Evolutionary conservation across 2,888 invertebrate species (phyloP), one percentile per base, ranked within the genome.

Genomic region (Volucella zonaria): DNA sequence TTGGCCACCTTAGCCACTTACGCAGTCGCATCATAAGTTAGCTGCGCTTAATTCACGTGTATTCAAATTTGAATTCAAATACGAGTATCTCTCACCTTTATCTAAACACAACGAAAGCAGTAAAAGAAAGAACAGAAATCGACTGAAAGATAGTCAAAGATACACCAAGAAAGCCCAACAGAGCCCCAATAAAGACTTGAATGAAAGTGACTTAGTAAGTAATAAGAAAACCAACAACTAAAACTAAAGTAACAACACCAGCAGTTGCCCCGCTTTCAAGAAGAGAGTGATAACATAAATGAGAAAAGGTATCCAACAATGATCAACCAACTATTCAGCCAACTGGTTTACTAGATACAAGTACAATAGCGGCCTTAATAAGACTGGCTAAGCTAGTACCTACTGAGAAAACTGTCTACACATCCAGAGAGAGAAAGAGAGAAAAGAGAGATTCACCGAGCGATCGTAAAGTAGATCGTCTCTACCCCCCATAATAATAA

Each of bases 311-410:
- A 31, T 31, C 31, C 31, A 38, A 43, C 52, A 4, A 59, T 1
- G 43, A 42, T 15, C 42, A 49, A 62, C 18, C 58, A 49, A 40
- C 23, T 40, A 67, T 51, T 10, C 58, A 74, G 51, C 31, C 68
- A 75, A 80, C 82, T 80, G 64, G 82, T 56, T 77, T 31, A 31
- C 6, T 31, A 31, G 31, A 31, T 6, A 31, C 31, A 31, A 31
- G 31, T 31, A 77, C 82, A 77, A 71, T 77, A 71, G 64, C 49
- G 81, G 82, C 78, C 78, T 79, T 58, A 83, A 74, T 80, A 82
- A 52, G 62, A 15, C 71, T 45, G 18, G 56, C 49, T 47, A 40
- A 66, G 11, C 49, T 59, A 4, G 45, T 43, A 67, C 75, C 56
- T 47, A 47, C 59, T 45, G 12, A 43, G 59, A n/a, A 14, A 43